Conservation (phyloP, 1,140 invertebrate genomes). For the Mamestra configurata region DNA sequence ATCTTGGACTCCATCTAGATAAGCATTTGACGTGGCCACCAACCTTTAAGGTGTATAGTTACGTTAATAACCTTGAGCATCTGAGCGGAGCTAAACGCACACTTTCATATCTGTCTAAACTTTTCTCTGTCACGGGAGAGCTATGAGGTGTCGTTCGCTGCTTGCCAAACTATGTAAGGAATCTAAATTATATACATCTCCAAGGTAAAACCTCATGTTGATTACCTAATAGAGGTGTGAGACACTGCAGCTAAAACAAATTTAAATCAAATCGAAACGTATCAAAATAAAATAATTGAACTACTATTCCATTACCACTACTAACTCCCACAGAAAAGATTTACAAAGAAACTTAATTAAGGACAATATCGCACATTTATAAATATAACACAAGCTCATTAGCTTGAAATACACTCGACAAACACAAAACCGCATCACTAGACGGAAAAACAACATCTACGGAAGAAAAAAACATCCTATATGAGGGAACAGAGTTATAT, state of each 20-base stretch:
- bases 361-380: constrained; percentile 47
- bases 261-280: constrained; percentile 50
- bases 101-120: too few relatives aligned
- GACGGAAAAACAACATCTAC: neutral
- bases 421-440: neutral
- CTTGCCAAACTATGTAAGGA: constrained; percentile 40
- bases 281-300: constrained; percentile 59
- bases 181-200: constrained; percentile 57
- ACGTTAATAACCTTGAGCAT: too few relatives aligned
- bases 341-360: constrained; percentile 46
- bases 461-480: neutral
- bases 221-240: constrained; percentile 56
- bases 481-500: neutral
- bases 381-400: constrained; percentile 51
- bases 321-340: constrained; percentile 39
- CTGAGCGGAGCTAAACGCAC: too few relatives aligned
- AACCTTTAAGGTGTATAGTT: too few relatives aligned
- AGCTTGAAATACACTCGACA: constrained; percentile 47
- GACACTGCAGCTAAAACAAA: constrained; percentile 50
- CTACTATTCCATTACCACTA: constrained; percentile 51
- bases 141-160: too few relatives aligned
- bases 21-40: constrained; percentile 53
- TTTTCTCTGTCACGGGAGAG: too few relatives aligned
- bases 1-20: constrained; percentile 54
- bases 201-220: constrained; percentile 52